Conservation (phyloP, 2,797 vertebrate genomes). For the Sciurus vulgaris region DNA sequence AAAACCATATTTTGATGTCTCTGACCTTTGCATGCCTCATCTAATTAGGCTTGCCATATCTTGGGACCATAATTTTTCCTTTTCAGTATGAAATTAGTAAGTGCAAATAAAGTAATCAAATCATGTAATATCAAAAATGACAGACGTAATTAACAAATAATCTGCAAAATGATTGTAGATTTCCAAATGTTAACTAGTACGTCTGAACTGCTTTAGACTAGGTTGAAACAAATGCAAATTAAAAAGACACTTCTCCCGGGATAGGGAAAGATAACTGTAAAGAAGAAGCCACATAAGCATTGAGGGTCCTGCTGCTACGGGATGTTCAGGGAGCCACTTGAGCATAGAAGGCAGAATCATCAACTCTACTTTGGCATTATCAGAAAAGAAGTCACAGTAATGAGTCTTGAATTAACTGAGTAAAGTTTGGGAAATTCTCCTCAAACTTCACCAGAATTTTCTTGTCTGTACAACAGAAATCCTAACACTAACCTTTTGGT, state of each 20-base stretch:
- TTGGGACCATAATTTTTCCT: not conserved
- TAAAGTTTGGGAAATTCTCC: not conserved
- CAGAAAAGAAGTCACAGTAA: not conserved
- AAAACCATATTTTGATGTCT: not conserved
- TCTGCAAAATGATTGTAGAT: not conserved
- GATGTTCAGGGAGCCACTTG: not conserved
- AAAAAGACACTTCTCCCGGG: not conserved
- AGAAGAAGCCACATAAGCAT: not conserved
- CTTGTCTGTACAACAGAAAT: not conserved
- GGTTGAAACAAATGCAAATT: not conserved
- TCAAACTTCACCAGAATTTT: not conserved
- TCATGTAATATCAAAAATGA: not conserved
- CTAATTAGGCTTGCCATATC: not conserved
- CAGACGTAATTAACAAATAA: not conserved
- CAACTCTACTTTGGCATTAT: not conserved
- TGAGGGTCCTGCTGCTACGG: not conserved
- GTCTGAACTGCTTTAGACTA: not conserved
- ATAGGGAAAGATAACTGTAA: not conserved
- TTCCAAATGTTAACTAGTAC: not conserved
- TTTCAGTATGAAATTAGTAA: not conserved
- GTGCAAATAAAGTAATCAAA: not conserved
- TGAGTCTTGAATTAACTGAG: not conserved
- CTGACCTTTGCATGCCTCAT: not conserved
- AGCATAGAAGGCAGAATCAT: not conserved
- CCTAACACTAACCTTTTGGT: not conserved